Evolutionary conservation across 2,113 vertebrate species (phyloP), one percentile per base, ranked within the genome.

Genomic region (Cepphus grylle): DNA sequence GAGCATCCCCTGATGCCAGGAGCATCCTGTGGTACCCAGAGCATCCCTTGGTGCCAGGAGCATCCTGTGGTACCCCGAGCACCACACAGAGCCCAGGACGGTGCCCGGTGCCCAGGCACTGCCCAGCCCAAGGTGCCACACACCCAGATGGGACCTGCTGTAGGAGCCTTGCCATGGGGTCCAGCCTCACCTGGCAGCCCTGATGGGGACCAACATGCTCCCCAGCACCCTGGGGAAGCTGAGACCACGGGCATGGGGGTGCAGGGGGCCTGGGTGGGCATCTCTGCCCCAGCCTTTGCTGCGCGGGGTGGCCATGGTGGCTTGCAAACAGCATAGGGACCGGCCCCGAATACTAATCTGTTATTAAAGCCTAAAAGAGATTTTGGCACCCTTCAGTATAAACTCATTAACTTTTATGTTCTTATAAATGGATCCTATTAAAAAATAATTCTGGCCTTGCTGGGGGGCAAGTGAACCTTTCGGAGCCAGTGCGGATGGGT

Each of bases 321-420:
- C 32, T 56, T 9, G 20, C 19, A 17, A 23, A 81, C 22, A 12
- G 96, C 38, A 14, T 82, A 79, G 93, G 95, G 83, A 93, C 87
- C 42, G 22, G 86, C 96, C 96, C 90, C 42, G 49, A 96, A 97
- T 91, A 56, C 97, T 98, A 98, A 98, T 98, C 98, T 97, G 96
- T 97, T 97, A 96, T 98, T 98, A 98, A 98, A 98, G 97, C 97
- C 98, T 98, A 96, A 97, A 97, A 95, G 97, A 97, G 97, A 92
- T 97, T 97, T 98, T 97, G 97, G 97, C 95, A 90, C 97, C 97
- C 96, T 98, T 98, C 97, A 97, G 94, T 97, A 98, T 98, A 99
- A 99, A 99, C 98, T 98, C 98, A 98, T 99, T 98, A 98, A 98
- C 95, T 98, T 98, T 98, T 98, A 98, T 98, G 98, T 97, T 95